Percentiles rank a stretch among this genome's conserved stretches.
Conservation (phyloP, 2,113 vertebrate genomes). For the Excalfactoria chinensis region DNA sequence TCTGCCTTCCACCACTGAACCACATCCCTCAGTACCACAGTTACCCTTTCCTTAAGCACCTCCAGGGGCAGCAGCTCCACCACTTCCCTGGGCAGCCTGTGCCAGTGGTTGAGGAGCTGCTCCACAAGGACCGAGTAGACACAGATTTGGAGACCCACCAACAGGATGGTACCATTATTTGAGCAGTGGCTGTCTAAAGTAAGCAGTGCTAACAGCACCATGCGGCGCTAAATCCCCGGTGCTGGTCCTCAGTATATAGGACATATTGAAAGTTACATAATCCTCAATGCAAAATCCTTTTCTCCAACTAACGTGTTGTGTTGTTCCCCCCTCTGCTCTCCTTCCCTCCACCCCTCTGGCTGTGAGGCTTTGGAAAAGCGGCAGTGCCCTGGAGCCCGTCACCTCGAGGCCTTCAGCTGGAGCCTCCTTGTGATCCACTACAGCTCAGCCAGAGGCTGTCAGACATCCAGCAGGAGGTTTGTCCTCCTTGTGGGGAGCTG, state of each 20-base stretch:
- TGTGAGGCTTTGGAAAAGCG: neutral
- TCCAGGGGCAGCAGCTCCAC: no score
- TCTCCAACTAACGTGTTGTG: neutral
- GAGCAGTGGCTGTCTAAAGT: neutral
- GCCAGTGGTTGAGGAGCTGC: neutral
- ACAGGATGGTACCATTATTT: neutral
- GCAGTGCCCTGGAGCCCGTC: neutral
- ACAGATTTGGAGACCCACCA: neutral
- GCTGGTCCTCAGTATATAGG: neutral
- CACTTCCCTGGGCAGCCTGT: no score
- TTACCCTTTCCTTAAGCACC: no score
- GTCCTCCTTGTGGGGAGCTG: neutral
- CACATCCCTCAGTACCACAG: no score
- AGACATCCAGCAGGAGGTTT: neutral
- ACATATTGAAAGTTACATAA: slow-evolving; percentile 34
- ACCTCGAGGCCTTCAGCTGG: neutral
- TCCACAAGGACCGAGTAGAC: neutral
- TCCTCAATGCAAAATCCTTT: neutral
- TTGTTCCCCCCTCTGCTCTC: neutral
- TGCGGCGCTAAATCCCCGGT: neutral
- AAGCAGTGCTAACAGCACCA: neutral
- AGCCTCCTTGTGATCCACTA: neutral
- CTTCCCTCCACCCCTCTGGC: neutral
- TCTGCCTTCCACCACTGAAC: no score
- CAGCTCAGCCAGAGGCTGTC: neutral